Conservation (phyloP, 2,113 vertebrate genomes). For the Isichthys henryi region DNA sequence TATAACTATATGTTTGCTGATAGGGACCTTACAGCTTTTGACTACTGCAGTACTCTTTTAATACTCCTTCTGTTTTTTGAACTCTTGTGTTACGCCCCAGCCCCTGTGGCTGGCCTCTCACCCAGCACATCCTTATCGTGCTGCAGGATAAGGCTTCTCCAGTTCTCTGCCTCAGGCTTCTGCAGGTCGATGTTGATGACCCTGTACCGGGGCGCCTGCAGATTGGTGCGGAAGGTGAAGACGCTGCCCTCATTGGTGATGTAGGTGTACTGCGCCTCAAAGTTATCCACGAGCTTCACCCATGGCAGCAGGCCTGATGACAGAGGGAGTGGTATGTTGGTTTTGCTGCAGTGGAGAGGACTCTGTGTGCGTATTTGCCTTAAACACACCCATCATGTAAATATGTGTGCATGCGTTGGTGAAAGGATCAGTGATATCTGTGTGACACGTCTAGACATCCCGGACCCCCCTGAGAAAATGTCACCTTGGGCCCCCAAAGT, state of each 20-base stretch:
- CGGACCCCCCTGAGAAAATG: neutral
- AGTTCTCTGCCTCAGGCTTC: conserved; percentile 45
- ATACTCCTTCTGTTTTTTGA: neutral
- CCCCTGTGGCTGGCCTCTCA: conserved; percentile 33
- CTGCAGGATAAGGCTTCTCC: conserved; percentile 56
- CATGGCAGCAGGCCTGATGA: conserved; percentile 56
- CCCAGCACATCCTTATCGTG: conserved; percentile 63
- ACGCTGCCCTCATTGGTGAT: conserved; percentile 60
- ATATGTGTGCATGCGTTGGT: neutral
- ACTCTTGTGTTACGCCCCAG: neutral
- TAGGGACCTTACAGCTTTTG: neutral
- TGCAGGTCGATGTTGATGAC: conserved; percentile 63
- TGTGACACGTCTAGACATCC: neutral
- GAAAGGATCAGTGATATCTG: neutral
- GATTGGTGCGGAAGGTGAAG: conserved; percentile 61
- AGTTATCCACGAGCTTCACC: conserved; percentile 63
- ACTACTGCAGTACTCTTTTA: neutral
- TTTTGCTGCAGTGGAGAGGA: neutral
- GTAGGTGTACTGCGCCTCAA: conserved; percentile 62
- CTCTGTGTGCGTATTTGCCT: neutral
- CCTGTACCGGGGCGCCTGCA: conserved; percentile 55
- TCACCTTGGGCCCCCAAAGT: neutral
- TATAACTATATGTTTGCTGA: neutral
- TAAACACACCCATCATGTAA: neutral
- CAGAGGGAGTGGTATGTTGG: neutral